Base-by-base conservation (phyloP, 92 coral and sea anemone species). In the Epizoanthus scotinus region DNA sequence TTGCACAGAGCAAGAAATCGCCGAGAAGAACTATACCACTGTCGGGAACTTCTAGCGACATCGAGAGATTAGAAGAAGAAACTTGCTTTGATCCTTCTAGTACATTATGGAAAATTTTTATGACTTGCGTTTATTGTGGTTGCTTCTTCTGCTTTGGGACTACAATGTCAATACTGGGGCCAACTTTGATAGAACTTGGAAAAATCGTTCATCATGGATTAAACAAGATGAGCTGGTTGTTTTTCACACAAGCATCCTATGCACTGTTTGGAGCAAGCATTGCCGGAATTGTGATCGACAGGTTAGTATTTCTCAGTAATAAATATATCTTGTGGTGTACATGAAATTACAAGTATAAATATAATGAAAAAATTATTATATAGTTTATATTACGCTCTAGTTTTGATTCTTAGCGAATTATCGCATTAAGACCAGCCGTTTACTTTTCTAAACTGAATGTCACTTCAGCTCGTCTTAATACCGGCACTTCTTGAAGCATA, bases 61-160 rank as follows among this genome's bases (percentile, higher is more conserved):
- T 78, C 36, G 64, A 53, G 72, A 71, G 40, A 2, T 17, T 44
- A 25, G 61, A 78, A 22, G 69, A 73, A 60, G 69, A 36, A 1
- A 79, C 78, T 22, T 70, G 78, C 15, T 69, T 53, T 59, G 78
- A 75, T 65, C 71, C 47, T 31, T 9, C 87, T 21, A 53, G 84
- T 21, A 15, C 81, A 17, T 69, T 84, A 19, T 85, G 90, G 38
- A 79, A 82, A n/a, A 47, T 73, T 20, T 86, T 92, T 25, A 70
- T 88, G 50, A 92, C 94, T 8, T 61, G 87, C n/a, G 60, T 92
- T 80, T 92, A 92, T 59, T 92, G 97, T 6, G 97, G 97, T 5
- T 92, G 97, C 38, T 92, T 92, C 74, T 92, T 92, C 77, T 92
- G 92, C 44, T 94, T 94, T 78, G 98, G 98, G 31, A 92, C 96